These are phyloP conservation scores for Galagoides demidoff DNA, from an alignment of 2,797 vertebrate species.

Conservation along the genomic window DNA sequence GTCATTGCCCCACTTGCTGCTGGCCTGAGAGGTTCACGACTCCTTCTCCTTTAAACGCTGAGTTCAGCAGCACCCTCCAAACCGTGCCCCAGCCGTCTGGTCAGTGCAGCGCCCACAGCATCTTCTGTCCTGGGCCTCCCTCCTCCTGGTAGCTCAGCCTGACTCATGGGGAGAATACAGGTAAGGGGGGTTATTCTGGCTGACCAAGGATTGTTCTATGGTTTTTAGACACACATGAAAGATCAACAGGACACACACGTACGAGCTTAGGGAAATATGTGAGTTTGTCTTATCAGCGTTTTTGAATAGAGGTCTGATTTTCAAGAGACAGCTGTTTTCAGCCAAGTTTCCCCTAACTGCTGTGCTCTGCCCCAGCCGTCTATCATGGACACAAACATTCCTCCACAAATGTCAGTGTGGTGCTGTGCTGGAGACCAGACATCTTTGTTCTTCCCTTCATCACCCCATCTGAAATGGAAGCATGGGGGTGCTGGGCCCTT, in stretches of 20 bases:
- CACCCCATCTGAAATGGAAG: not conserved
- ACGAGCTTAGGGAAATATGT: not conserved
- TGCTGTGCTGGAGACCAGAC: slow-evolving; percentile 32
- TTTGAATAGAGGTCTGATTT: slow-evolving; percentile 7
- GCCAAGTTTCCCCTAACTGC: not conserved
- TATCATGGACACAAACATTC: not conserved
- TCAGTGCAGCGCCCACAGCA: not conserved
- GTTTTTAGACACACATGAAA: slow-evolving; percentile 8
- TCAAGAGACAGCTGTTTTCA: slow-evolving; percentile 14
- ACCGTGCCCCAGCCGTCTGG: not conserved
- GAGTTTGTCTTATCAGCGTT: not conserved
- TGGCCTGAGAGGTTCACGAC: not conserved
- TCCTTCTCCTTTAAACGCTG: not conserved
- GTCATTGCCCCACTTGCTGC: not conserved
- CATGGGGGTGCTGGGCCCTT: not conserved
- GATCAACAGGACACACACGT: not conserved
- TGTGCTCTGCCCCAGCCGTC: not conserved
- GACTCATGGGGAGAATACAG: not conserved
- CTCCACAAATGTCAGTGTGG: not conserved
- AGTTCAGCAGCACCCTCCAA: slow-evolving; percentile 9
- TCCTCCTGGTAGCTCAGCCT: not conserved
- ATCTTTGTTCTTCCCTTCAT: slow-evolving; percentile 20
- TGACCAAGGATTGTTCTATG: not conserved
- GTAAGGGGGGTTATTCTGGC: not conserved
- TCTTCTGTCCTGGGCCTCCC: not conserved